A percentile compares a stretch with the other conserved stretches of the same genome.
phyloP scores from a whole-genome alignment of 2,888 invertebrate genomes.

The Omphaloscelis lunosa region DNA sequence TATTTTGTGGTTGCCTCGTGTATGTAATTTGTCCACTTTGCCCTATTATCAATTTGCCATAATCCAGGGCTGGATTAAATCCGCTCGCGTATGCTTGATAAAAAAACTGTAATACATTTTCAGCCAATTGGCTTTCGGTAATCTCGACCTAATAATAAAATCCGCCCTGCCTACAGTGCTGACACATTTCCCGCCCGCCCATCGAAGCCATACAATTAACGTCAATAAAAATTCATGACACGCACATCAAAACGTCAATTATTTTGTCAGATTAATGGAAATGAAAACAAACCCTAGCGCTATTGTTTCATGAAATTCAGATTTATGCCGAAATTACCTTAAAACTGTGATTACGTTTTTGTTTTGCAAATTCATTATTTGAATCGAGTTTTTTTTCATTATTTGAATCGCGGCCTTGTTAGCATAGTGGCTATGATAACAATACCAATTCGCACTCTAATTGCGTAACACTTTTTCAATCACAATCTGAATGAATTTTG shows the following conservation, averaged over 20 bases:
- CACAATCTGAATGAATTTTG: too few species aligned
- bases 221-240: slow-evolving; percentile 45
- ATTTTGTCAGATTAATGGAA: slow-evolving; percentile 41
- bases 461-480: too few species aligned
- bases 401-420: neutral
- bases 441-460: too few species aligned
- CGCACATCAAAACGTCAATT: slow-evolving; percentile 27
- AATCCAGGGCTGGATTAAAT: neutral
- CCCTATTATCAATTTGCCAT: slow-evolving; percentile 1
- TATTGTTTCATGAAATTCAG: neutral
- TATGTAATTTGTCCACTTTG: neutral
- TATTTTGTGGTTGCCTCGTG: neutral
- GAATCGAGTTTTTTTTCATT: neutral
- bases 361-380: neutral
- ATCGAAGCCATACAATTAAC: slow-evolving; percentile 45
- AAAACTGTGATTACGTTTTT: slow-evolving; percentile 2
- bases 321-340: neutral
- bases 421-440: neutral
- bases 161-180: slow-evolving; percentile 23
- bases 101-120: slow-evolving; percentile 22
- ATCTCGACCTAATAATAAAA: slow-evolving; percentile 44
- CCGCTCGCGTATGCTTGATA: neutral
- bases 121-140: slow-evolving; percentile 45
- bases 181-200: slow-evolving; percentile 35
- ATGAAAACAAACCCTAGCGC: neutral